A percentile compares a stretch with the other conserved stretches of the same genome.
Evolutionary conservation across 2,797 vertebrate species (phyloP).

Genomic region (Mastacembelus armatus): DNA sequence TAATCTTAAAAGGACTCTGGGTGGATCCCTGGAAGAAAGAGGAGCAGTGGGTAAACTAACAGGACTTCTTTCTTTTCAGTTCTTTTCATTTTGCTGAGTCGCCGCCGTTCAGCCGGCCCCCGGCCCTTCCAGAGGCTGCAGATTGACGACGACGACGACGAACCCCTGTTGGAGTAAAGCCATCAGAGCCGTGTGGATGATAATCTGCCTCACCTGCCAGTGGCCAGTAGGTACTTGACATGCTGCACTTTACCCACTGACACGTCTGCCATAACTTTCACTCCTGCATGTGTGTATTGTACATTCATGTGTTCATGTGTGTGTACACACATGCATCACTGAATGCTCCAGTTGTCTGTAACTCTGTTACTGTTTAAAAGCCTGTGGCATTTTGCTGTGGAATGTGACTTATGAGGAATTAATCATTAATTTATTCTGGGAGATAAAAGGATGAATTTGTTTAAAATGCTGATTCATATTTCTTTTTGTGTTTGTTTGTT

Average conservation of each 20-base stretch:
- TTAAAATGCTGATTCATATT: not conserved
- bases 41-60: not conserved
- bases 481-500: constrained; percentile 12
- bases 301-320: not conserved
- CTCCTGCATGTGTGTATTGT: not conserved
- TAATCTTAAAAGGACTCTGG: not conserved
- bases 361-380: constrained; percentile 17
- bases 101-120: constrained; percentile 35
- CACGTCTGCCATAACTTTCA: not conserved
- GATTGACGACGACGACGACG: constrained; percentile 84
- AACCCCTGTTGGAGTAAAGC: constrained; percentile 86
- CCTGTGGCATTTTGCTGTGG: not conserved
- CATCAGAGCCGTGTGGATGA: not conserved
- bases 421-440: not conserved
- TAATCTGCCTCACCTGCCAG: not conserved
- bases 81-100: constrained; percentile 80
- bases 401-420: not conserved
- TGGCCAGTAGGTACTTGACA: constrained; percentile 12
- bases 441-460: not conserved
- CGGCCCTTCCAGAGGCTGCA: constrained; percentile 86
- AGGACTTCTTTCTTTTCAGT: constrained; percentile 42
- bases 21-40: not conserved
- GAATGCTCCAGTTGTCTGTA: not conserved
- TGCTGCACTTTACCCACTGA: constrained; percentile 45
- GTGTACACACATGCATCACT: too few species aligned